Conservation (phyloP, 1,140 invertebrate species). For the Pseudobourletiella spinata region DNA sequence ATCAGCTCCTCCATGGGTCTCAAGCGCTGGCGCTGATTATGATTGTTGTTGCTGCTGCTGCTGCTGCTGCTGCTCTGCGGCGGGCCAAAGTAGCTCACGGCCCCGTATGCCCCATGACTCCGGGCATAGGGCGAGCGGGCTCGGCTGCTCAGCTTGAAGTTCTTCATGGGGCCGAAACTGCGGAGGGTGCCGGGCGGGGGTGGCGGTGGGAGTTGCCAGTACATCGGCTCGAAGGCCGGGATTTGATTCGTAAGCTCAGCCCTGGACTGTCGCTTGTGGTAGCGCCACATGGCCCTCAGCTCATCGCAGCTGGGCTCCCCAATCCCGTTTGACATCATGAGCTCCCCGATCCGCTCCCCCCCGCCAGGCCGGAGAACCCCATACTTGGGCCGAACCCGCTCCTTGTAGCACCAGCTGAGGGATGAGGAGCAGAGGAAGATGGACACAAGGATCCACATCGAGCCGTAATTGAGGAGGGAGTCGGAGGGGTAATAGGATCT, state of each 20-base stretch:
- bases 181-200: background rate
- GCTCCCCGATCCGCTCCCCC: background rate
- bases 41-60: no score
- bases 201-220: constrained; percentile 17
- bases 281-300: constrained; percentile 81
- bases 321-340: constrained; percentile 18
- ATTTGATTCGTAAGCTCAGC: constrained; percentile 76
- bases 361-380: background rate
- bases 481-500: no score
- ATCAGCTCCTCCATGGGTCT: constrained; percentile 25
- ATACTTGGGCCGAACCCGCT: background rate
- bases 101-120: background rate
- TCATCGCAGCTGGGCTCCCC: constrained; percentile 74
- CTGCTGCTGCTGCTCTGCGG: background rate
- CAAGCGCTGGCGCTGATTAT: background rate
- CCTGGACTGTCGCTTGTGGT: constrained; percentile 74
- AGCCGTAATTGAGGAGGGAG: background rate
- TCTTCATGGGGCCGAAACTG: background rate
- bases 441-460: background rate
- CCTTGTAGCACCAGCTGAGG: constrained; percentile 1
- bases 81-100: constrained; percentile 11
- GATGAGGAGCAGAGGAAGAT: background rate
- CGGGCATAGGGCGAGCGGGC: background rate
- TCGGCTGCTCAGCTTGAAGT: background rate
- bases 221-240: constrained; percentile 47